Evolutionary conservation across 2,113 vertebrate species (phyloP).

Genomic region (Platysteira castanea): DNA sequence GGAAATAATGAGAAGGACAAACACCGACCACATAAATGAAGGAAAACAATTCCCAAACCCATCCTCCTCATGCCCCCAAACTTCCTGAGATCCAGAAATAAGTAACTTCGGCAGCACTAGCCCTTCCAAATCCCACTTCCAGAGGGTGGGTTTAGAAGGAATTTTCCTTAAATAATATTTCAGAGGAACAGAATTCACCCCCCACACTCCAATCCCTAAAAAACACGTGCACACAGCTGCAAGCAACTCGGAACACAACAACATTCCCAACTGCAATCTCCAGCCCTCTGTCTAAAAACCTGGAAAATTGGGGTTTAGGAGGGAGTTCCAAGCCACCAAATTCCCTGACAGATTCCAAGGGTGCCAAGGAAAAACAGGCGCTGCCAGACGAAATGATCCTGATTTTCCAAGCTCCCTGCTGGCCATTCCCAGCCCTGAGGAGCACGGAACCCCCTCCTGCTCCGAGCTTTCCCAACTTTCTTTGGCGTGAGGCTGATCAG

Average conservation of each 20-base stretch:
- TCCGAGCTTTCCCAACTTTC: background rate
- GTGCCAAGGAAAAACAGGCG: background rate
- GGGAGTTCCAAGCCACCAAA: fast-evolving
- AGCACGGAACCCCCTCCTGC: background rate
- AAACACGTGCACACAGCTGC: background rate
- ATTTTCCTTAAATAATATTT: background rate
- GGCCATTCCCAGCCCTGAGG: background rate
- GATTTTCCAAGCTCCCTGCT: background rate
- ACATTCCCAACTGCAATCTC: background rate
- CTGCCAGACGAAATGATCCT: background rate
- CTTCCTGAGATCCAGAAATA: background rate
- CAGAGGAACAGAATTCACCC: background rate
- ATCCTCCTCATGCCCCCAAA: background rate
- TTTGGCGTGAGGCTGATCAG: background rate
- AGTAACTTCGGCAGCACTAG: fast-evolving
- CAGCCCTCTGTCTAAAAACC: fast-evolving
- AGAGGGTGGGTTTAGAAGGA: background rate
- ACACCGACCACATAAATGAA: background rate
- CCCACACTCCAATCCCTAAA: background rate
- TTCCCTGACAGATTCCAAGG: background rate
- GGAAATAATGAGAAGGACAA: fast-evolving
- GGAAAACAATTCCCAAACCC: background rate
- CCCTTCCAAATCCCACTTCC: background rate
- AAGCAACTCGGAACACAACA: background rate
- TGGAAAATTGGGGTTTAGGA: background rate